Evolutionary conservation across 2,797 vertebrate genomes (phyloP), one percentile per base, ranked within the genome.

Genomic region (Cynopterus sphinx): DNA sequence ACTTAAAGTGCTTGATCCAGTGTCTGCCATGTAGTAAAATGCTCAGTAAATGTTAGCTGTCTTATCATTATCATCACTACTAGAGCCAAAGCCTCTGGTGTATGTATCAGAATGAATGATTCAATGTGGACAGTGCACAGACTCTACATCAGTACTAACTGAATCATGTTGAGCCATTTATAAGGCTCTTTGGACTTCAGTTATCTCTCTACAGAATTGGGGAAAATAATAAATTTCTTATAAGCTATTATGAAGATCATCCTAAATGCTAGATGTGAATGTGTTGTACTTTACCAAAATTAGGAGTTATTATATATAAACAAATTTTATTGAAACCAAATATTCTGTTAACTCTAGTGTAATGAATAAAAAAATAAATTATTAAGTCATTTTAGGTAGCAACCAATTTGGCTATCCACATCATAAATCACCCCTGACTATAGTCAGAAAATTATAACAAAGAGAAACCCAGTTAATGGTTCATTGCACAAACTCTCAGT

Each of bases 271-370:
- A 77, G 46, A 90, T 87, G 22, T 68, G 59, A 79, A 67, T 74
- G 10, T 51, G 16, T 71, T 92, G n/a, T 92, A 31, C 28, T 87
- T 93, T 53, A 91, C 19, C 85, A 95, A 91, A 53, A 89, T 93
- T 84, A 84, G 49, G 39, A 65, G 59, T 73, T 96, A 49, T 61
- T 94, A 78, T 59, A 26, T 39, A 8, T 91, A 95, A 92, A 93
- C 77, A 68, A 51, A 94, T 94, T 94, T 96, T 96, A 73, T 96
- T 91, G 96, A 92, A 97, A 93, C 36, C 39, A 94, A 90, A 68
- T 92, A 88, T 7, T 93, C 12, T n/a, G 22, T 82, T 96, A 88
- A 83, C 67, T 96, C 39, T 88, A 95, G 36, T 86, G 75, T 11
- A 12, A n/a, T 43, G 51, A 94, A 71, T 87, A 84, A 78, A 43